Percentiles rank a stretch among this genome's conserved stretches.
Conservation (phyloP, 2,888 invertebrate species). For the Drosophila prolongata region DNA sequence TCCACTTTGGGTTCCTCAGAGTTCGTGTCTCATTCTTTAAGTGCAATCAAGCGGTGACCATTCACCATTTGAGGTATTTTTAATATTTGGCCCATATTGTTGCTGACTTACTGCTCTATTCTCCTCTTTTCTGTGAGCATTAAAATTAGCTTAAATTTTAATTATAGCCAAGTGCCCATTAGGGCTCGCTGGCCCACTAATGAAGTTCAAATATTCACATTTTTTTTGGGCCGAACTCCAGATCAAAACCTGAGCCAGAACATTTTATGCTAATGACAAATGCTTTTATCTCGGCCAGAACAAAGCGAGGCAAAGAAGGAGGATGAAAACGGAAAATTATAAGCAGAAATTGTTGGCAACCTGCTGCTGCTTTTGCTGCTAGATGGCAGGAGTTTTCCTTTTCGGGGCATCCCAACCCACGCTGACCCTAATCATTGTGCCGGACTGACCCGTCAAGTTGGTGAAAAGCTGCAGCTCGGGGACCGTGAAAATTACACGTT, state of each 20-base stretch:
- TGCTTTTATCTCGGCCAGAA: constrained; percentile 71
- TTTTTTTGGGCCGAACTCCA: constrained; percentile 26
- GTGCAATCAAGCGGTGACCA: constrained; percentile 43
- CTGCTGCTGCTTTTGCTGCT: constrained; percentile 51
- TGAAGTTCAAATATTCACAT: constrained; percentile 73
- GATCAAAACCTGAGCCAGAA: constrained; percentile 55
- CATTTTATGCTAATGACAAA: constrained; percentile 79
- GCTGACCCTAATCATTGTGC: constrained; percentile 77
- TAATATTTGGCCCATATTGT: constrained; percentile 28
- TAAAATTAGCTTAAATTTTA: constrained; percentile 68
- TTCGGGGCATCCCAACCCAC: constrained; percentile 24
- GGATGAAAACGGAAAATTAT: constrained; percentile 51
- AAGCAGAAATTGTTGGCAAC: constrained; percentile 63
- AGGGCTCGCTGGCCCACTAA: constrained; percentile 50
- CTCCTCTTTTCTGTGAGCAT: constrained; percentile 26
- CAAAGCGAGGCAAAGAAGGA: constrained; percentile 21
- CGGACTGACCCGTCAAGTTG: constrained; percentile 58
- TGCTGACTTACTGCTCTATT: constrained; percentile 24
- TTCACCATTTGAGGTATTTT: constrained; percentile 25
- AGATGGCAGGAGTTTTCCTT: constrained; percentile 44
- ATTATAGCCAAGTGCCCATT: constrained; percentile 63
- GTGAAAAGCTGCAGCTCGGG: constrained; percentile 60
- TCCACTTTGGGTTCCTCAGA: not conserved
- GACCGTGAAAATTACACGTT: constrained; percentile 77
- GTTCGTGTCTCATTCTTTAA: constrained; percentile 20